A percentile compares a stretch with the other conserved stretches of the same genome.
Evolutionary conservation across 2,888 invertebrate species (phyloP).

Genomic region (Balanococcus diminutus): DNA sequence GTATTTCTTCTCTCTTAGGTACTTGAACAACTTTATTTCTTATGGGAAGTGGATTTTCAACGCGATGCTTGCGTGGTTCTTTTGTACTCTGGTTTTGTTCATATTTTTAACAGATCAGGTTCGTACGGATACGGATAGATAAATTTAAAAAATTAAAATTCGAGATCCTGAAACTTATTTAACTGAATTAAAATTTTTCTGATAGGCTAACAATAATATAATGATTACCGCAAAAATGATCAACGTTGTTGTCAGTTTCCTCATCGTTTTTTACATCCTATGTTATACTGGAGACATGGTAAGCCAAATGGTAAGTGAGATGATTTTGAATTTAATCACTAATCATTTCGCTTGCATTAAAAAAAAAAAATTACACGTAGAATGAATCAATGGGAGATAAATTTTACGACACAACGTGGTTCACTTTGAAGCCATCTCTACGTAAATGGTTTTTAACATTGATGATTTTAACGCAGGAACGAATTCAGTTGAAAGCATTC

Average conservation of each 20-base stretch:
- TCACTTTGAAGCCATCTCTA: background rate
- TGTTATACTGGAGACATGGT: background rate
- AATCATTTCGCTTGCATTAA: background rate
- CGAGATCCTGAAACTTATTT: too few species aligned
- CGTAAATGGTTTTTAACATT: background rate
- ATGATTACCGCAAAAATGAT: background rate
- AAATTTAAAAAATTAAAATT: too few species aligned
- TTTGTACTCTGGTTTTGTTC: background rate
- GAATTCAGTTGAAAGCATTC: background rate
- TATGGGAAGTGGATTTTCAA: constrained; percentile 23
- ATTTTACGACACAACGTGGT: background rate
- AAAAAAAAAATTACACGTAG: background rate
- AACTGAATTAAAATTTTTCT: too few species aligned
- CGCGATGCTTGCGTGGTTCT: background rate
- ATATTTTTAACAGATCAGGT: background rate
- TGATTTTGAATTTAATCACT: background rate
- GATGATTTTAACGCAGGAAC: background rate
- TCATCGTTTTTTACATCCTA: background rate
- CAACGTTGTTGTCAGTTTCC: background rate
- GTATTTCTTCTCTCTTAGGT: background rate
- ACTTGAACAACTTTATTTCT: background rate
- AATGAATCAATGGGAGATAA: background rate
- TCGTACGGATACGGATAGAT: too few species aligned
- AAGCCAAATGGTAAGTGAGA: background rate
- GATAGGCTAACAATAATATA: background rate